Percentiles rank a stretch among this genome's conserved stretches.
Conservation (phyloP, 1,140 invertebrate species). For the Drosophila suzukii region DNA sequence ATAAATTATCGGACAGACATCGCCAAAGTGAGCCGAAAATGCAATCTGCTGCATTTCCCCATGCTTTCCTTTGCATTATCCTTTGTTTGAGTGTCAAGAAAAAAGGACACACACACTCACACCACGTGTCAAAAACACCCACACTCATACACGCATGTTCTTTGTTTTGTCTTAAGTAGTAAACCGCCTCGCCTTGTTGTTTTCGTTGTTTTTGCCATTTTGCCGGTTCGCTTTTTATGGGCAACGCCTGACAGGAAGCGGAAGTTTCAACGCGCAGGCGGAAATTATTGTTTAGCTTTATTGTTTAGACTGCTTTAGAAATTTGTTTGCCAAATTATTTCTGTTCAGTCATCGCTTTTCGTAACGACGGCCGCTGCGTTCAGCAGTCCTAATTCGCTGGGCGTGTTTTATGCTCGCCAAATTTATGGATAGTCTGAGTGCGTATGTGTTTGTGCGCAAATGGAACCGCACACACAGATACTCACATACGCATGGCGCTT, state of each 20-base stretch:
- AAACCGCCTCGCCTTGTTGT: slow-evolving; percentile 37
- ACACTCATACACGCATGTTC: slow-evolving; percentile 30
- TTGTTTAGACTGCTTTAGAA: slow-evolving; percentile 81
- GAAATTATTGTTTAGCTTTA: slow-evolving; percentile 82
- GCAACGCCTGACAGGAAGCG: slow-evolving; percentile 67
- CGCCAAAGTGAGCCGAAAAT: slow-evolving; percentile 45
- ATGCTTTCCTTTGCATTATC: slow-evolving; percentile 18
- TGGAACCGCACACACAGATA: slow-evolving; percentile 3
- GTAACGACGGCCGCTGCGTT: slow-evolving; percentile 19
- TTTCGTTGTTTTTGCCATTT: slow-evolving; percentile 30
- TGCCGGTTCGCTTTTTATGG: slow-evolving; percentile 53
- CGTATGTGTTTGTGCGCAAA: slow-evolving; percentile 43
- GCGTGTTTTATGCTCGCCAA: slow-evolving; percentile 60
- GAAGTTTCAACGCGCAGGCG: slow-evolving; percentile 77
- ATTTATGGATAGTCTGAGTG: slow-evolving; percentile 62
- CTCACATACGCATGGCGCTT: background rate
- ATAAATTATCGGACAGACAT: slow-evolving; percentile 71
- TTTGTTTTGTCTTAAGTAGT: slow-evolving; percentile 76
- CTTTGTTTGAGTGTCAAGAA: slow-evolving; percentile 67
- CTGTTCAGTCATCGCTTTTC: slow-evolving; percentile 67
- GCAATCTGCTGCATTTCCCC: slow-evolving; percentile 66
- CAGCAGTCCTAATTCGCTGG: slow-evolving; percentile 53
- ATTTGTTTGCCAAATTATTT: slow-evolving; percentile 80
- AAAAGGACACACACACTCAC: slow-evolving; percentile 32
- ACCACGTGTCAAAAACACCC: slow-evolving; percentile 8